Percentiles rank a stretch among this genome's conserved stretches.
Conservation (phyloP, 2,888 invertebrate genomes). For the Tachina grossa region DNA sequence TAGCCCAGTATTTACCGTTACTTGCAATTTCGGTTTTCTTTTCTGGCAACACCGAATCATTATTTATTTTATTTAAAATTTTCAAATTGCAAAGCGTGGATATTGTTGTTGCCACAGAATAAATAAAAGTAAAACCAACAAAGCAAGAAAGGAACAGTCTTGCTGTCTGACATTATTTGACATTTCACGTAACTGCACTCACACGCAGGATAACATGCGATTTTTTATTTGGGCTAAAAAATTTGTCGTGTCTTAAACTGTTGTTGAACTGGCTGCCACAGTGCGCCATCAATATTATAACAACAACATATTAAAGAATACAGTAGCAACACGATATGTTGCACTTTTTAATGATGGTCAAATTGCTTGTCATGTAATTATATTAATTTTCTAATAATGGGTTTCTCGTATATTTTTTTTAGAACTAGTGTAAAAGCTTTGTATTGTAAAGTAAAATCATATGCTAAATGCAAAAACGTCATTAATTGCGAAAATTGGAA, state of each 20-base stretch:
- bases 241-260: constrained; percentile 71
- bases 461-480: too few species aligned
- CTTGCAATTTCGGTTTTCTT: not conserved
- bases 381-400: not conserved
- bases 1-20: not conserved
- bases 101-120: constrained; percentile 19
- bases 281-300: constrained; percentile 52
- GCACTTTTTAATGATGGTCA: constrained; percentile 7
- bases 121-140: constrained; percentile 41
- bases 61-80: constrained; percentile 37
- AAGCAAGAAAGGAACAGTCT: constrained; percentile 60
- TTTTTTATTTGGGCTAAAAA: constrained; percentile 59
- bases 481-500: too few species aligned
- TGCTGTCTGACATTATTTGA: constrained; percentile 71
- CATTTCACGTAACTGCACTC: constrained; percentile 71
- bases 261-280: constrained; percentile 64
- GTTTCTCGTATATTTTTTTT: too few species aligned
- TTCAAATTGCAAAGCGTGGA: constrained; percentile 25
- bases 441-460: too few species aligned
- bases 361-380: constrained; percentile 1
- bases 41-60: not conserved
- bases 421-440: too few species aligned
- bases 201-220: constrained; percentile 70
- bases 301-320: constrained; percentile 19
- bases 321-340: constrained; percentile 57